Evolutionary conservation across 2,113 vertebrate species (phyloP).

Genomic region (Romanogobio albipinnatus): DNA sequence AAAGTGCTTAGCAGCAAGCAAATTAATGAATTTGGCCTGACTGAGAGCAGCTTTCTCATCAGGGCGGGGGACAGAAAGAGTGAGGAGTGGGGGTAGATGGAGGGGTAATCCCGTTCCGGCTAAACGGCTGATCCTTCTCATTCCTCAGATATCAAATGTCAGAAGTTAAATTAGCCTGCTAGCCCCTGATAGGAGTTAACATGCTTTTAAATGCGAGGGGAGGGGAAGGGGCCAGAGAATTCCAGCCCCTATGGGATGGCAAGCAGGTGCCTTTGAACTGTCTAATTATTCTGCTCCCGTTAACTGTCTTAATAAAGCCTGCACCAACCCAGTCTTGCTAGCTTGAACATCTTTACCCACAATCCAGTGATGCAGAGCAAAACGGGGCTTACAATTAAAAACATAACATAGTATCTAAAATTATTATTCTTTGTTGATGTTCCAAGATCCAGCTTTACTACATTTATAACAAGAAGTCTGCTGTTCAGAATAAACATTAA

Average conservation of each 20-base stretch:
- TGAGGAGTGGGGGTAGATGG: constrained; percentile 53
- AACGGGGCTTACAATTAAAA: not conserved
- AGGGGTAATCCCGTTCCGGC: constrained; percentile 82
- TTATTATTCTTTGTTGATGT: not conserved
- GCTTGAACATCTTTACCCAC: constrained; percentile 46
- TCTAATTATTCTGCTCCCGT: constrained; percentile 76
- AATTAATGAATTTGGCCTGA: constrained; percentile 81
- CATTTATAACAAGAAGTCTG: not conserved
- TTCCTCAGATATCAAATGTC: constrained; percentile 84
- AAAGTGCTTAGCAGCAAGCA: constrained; percentile 81
- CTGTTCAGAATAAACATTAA: not conserved
- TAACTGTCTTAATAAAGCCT: constrained; percentile 71
- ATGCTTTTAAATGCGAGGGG: constrained; percentile 74
- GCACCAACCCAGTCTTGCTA: constrained; percentile 16
- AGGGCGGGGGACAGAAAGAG: constrained; percentile 46
- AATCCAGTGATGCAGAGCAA: not conserved
- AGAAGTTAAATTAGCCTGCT: constrained; percentile 86
- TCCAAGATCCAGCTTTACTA: not conserved
- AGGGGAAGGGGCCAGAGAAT: constrained; percentile 60
- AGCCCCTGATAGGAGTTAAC: constrained; percentile 80
- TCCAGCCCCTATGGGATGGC: constrained; percentile 65
- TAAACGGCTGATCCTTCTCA: constrained; percentile 84
- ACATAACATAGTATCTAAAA: not conserved
- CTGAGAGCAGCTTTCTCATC: constrained; percentile 65
- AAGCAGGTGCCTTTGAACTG: constrained; percentile 80